These are phyloP conservation scores for Fulica atra DNA, from an alignment of 2,113 vertebrate species.

Conservation along the genomic window DNA sequence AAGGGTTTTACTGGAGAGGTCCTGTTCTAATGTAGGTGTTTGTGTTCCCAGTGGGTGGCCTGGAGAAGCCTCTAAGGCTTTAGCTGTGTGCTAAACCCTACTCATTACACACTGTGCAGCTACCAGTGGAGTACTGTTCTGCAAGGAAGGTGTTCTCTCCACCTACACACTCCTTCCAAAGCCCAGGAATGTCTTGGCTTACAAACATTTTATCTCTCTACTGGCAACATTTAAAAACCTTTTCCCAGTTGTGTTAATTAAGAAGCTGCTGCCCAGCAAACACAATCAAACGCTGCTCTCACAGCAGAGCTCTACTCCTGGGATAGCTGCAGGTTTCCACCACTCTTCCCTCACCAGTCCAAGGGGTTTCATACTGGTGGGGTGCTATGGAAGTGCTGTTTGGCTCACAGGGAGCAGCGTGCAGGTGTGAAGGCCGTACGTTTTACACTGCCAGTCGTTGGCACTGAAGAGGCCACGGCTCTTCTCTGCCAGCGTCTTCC, in stretches of 20 bases:
- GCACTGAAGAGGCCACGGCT: constrained; percentile 97
- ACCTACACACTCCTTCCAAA: fast-evolving
- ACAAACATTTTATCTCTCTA: fast-evolving
- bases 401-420: no score
- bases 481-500: constrained; percentile 97
- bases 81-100: neutral
- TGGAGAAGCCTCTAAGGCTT: neutral
- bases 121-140: fast-evolving
- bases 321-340: fast-evolving
- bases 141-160: neutral
- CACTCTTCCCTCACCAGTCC: neutral
- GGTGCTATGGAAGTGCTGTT: neutral
- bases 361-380: no score
- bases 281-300: fast-evolving
- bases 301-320: neutral
- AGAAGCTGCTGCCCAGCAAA: neutral
- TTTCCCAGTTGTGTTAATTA: neutral
- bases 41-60: fast-evolving
- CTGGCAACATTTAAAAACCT: neutral
- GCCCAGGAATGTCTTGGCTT: fast-evolving
- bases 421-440: constrained; percentile 72
- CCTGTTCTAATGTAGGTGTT: neutral
- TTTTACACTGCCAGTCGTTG: constrained; percentile 99
- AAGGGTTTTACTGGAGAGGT: neutral
- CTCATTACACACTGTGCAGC: neutral